Percentiles rank a stretch among this genome's conserved stretches.
Evolutionary conservation across 2,797 vertebrate genomes (phyloP).

Genomic region (Tadarida brasiliensis): DNA sequence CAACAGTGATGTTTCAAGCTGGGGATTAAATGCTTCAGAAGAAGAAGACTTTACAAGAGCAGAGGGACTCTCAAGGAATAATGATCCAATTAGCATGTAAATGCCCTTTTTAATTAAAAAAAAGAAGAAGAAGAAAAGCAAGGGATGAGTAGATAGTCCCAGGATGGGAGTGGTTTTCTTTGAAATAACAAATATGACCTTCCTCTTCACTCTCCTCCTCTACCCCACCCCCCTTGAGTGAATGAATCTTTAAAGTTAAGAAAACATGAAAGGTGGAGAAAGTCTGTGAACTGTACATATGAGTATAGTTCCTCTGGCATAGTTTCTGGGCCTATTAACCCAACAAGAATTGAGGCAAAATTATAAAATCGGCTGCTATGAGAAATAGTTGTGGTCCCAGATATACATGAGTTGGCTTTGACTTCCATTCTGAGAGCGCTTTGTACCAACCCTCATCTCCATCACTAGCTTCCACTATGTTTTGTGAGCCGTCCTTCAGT

Average conservation of each 20-base stretch:
- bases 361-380: neutral
- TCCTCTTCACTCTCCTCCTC: neutral
- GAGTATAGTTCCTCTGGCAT: neutral
- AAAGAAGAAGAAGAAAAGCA: neutral
- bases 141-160: conserved; percentile 39
- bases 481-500: neutral
- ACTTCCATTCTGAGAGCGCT: neutral
- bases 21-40: conserved; percentile 83
- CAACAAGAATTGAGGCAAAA: neutral
- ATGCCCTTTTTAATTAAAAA: conserved; percentile 76
- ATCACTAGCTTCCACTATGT: neutral
- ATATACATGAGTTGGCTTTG: neutral
- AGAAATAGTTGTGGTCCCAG: neutral
- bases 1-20: conserved; percentile 85
- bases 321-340: neutral
- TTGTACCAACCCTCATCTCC: neutral
- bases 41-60: conserved; percentile 78
- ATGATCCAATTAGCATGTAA: conserved; percentile 83
- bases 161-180: conserved; percentile 45
- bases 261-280: neutral
- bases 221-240: neutral
- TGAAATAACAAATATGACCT: conserved; percentile 40
- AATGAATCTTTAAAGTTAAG: neutral
- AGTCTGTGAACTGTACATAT: neutral
- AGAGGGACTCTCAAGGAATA: conserved; percentile 82